Evolutionary conservation across 92 coral and sea anemone genomes (phyloP), one percentile per base, ranked within the genome.

Genomic region (Zoanthus sociatus): DNA sequence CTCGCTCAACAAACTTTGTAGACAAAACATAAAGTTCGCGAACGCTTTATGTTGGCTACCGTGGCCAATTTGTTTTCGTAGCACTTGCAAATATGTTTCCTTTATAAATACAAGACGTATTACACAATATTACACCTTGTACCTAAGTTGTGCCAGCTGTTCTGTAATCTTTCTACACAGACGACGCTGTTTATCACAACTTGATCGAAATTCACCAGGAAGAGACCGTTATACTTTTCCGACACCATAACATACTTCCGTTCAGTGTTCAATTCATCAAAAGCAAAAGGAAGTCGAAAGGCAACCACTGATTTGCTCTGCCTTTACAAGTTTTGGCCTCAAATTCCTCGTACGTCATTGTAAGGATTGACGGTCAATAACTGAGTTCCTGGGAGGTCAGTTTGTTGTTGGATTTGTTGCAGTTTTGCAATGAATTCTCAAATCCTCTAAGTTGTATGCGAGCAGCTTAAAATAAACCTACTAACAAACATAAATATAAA

Each of bases 31-130:
- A 94, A 81, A 91, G 71, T 45, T 66, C 30, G 83, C 26, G 26
- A 26, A 76, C 87, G 90, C 87, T 87, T 86, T 54, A 78, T 45
- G 83, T 13, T 64, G 31, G 33, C 76, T 47, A 48, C 69, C 61
- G 20, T 46, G 73, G 64, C 84, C 26, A 26, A 26, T 84, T 89
- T 94, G 97, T 94, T 94, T 84, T 94, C 67, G 87, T 82, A 94
- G 78, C 97, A 90, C 97, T 92, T 90, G 72, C 78, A 75, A 55
- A 12, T 47, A 86, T 94, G 97, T 94, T 94, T 94, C 93, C 94
- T 92, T 75, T 90, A 90, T 87, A 92, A 94, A 94, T 94, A 94
- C 54, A 71, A 69, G 78, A 60, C 70, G 14, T 66, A 46, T 64
- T 71, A 70, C 73, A 37, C n/a, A 73, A 58, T 66, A 46, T 64